Base-by-base conservation (phyloP, 2,113 vertebrate species). In the Dascyllus trimaculatus region DNA sequence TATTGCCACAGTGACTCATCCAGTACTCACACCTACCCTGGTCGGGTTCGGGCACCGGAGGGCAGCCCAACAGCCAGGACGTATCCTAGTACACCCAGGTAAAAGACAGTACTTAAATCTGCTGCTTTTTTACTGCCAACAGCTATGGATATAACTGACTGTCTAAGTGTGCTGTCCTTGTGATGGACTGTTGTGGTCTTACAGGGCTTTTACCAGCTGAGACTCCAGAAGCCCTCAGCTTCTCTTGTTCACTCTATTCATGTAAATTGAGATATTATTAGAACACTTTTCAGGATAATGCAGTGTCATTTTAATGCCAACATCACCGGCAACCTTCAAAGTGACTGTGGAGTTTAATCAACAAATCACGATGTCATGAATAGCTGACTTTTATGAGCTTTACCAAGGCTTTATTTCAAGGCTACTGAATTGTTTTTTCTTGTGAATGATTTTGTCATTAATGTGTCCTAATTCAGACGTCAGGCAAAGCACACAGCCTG, bases 401-500 rank as follows among this genome's bases (percentile, higher is more conserved):
- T 7, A 35, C 32, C 1, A 35, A 35, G 32, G 32, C 6, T 35
- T 35, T 35, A 35, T 18, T 48, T 18, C 18, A 48, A 18, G 46
- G 46, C 13, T 48, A 6, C 13, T 46, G 11, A 14, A 46, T 4
- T 29, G 26, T 29, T 15, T 14, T 4, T 46, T 13, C 11, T 11
- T 48, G 46, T 48, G 45, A 35, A 35, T 1, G 32, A 35, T 9
- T 35, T 8, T 35, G 45, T 52, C 19, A 48, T 48, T 15, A 4
- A 18, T 52, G 24, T 15, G 21, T 80, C 67, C 71, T 49, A 26
- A 60, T 57, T 65, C 91, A 99, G 98, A 86, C 96, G 96, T 24
- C 96, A 97, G 57, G 88, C 90, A 61, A 98, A 98, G 91, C 97
- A 97, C 87, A 93, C 94, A 3, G 90, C 96, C 43, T 99, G 98